Conservation (phyloP, 2,797 vertebrate species). For the Syngnathus rostellatus region DNA sequence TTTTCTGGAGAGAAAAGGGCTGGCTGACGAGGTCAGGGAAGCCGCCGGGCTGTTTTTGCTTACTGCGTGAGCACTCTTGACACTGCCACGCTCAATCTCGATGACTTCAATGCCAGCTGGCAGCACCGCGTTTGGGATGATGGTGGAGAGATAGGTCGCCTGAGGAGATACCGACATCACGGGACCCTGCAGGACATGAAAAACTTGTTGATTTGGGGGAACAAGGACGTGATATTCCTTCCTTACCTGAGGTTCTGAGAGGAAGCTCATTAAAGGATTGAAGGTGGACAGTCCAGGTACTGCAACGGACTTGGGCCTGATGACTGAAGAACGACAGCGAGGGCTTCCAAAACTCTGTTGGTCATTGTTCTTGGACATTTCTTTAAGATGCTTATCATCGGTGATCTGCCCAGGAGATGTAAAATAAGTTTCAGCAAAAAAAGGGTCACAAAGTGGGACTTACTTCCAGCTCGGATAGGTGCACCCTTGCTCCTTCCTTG, state of each 20-base stretch:
- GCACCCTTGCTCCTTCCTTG: constrained; percentile 70
- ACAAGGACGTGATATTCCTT: not conserved
- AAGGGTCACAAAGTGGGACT: not conserved
- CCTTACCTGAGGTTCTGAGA: constrained; percentile 67
- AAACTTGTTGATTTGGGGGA: not conserved
- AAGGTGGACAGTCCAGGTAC: constrained; percentile 81
- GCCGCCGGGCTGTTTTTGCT: constrained; percentile 79
- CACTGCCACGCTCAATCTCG: constrained; percentile 74
- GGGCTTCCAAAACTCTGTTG: constrained; percentile 48
- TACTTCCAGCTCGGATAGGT: constrained; percentile 78
- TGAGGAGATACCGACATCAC: constrained; percentile 98
- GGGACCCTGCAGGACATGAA: constrained; percentile 59
- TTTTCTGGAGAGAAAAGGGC: constrained; percentile 76
- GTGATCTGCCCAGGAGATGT: constrained; percentile 45
- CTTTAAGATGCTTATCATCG: constrained; percentile 72
- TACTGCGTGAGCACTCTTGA: constrained; percentile 65
- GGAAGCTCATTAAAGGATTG: constrained; percentile 46
- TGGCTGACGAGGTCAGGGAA: constrained; percentile 62
- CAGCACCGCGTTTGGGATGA: constrained; percentile 92
- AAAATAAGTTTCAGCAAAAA: not conserved
- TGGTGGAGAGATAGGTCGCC: constrained; percentile 93
- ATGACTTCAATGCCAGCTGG: constrained; percentile 88
- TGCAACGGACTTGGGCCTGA: constrained; percentile 86
- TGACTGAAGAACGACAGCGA: constrained; percentile 50
- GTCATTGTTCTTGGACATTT: constrained; percentile 74